Evolutionary conservation across 2,888 invertebrate species (phyloP).

Genomic region (Apamea epomidion): DNA sequence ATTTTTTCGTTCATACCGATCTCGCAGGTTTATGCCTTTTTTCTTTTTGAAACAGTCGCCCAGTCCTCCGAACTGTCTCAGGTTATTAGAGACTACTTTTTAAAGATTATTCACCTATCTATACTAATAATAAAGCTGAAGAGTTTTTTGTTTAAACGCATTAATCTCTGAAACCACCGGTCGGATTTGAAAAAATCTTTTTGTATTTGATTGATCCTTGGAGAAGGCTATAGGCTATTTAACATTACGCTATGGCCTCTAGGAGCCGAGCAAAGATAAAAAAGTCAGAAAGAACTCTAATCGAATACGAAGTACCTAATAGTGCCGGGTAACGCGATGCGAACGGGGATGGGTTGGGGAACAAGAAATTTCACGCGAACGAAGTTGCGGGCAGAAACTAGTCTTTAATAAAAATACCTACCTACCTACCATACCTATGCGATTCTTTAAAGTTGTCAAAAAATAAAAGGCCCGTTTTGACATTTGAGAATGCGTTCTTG

Average conservation of each 20-base stretch:
- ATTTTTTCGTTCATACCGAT: not conserved
- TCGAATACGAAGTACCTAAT: not conserved
- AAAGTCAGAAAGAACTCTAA: not conserved
- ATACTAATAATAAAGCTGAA: not conserved
- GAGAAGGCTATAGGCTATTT: not conserved
- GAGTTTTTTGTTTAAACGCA: not conserved
- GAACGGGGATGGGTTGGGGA: not conserved
- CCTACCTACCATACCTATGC: too few species aligned
- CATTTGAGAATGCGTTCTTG: too few species aligned
- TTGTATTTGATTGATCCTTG: not conserved
- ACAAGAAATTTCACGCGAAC: too few species aligned
- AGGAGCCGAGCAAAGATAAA: not conserved
- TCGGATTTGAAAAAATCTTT: not conserved
- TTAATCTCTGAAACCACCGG: not conserved
- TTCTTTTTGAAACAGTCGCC: not conserved
- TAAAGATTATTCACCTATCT: not conserved
- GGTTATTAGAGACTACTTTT: not conserved
- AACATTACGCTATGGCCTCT: not conserved
- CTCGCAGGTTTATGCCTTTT: not conserved
- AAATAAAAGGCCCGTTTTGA: too few species aligned
- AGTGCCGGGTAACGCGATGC: not conserved
- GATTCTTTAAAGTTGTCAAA: not conserved
- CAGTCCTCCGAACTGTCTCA: not conserved
- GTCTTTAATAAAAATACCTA: not conserved
- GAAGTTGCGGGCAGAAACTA: too few species aligned